Base-by-base conservation (phyloP, 2,797 vertebrate genomes). In the Bufotes viridis region DNA sequence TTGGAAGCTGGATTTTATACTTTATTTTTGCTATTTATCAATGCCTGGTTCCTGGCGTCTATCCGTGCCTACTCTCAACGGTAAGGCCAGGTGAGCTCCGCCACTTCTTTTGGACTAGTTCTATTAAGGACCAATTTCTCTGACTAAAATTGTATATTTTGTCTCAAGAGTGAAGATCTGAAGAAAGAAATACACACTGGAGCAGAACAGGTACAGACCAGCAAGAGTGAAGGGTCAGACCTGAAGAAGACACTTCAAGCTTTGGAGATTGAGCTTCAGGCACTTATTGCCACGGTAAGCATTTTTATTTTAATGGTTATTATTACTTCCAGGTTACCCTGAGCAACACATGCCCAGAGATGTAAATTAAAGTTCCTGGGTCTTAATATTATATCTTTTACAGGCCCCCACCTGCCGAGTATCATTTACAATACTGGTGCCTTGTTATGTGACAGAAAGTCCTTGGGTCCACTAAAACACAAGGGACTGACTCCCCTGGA, bases 221-320 rank as follows among this genome's bases (percentile, higher is more conserved):
- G 12, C 90, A 96, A 88, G 97, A 96, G 92, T 94, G 96, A 98
- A 92, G 91, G 97, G 83, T 93, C 65, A 10, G 96, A 98, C 91
- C 88, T 97, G 86, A 94, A 95, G 86, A 96, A 95, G 89, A 95
- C 94, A 7, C 57, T 97, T 84, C 97, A 98, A 90, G 93, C 95
- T 29, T 93, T 98, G 93, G 97, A 98, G 89, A 97, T 97, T 20
- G 97, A 98, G 90, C 93, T 97, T 12, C 97, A 98, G 93, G 96
- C 97, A 72, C 96, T 96, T 89, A 93, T 97, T 84, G 96, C 97
- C 90, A 96, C 97, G 96, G 97, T 98, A 92, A 92, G 75, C 14
- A 3, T 20, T 10, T 51, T 34, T 42, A 1, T 3, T 42, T 42
- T 6, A 6, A 42, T 6, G 42, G 3, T 42, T 42, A 42, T 70